These are phyloP conservation scores for Chalcis sispes DNA, from an alignment of 2,888 invertebrate genomes.

Conservation along the genomic window DNA sequence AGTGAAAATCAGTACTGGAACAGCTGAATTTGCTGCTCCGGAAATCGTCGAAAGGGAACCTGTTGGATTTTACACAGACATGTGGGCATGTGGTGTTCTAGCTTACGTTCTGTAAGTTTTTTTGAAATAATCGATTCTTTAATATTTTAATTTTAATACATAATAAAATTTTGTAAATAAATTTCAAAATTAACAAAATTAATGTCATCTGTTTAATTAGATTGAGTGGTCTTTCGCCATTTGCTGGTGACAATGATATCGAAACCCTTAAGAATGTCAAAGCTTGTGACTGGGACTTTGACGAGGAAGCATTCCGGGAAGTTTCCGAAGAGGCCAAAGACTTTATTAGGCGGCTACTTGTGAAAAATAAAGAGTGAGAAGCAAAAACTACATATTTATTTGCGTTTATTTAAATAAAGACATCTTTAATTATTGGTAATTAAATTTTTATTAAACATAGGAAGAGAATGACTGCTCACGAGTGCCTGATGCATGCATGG, in stretches of 20 bases:
- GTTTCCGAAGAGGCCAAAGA: conserved; percentile 98
- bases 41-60: conserved; percentile 99
- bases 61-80: conserved; percentile 99
- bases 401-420: background rate
- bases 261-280: conserved; percentile 99
- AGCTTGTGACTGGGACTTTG: conserved; percentile 99
- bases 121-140: background rate
- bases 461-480: conserved; percentile 98
- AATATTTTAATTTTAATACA: background rate
- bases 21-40: conserved; percentile 99
- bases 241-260: conserved; percentile 98
- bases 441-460: conserved; percentile 75
- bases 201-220: conserved; percentile 76
- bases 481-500: conserved; percentile 97
- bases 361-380: conserved; percentile 93
- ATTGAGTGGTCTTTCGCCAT: conserved; percentile 97
- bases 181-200: no score
- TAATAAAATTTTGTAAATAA: no score
- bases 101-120: conserved; percentile 95
- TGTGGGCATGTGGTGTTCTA: conserved; percentile 99
- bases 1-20: conserved; percentile 99
- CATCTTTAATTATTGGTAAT: background rate
- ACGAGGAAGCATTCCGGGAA: conserved; percentile 93
- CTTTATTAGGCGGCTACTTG: conserved; percentile 94
- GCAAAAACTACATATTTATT: no score